These are phyloP conservation scores for Eulemur rufifrons DNA, from an alignment of 2,113 vertebrate species.

Conservation along the genomic window DNA sequence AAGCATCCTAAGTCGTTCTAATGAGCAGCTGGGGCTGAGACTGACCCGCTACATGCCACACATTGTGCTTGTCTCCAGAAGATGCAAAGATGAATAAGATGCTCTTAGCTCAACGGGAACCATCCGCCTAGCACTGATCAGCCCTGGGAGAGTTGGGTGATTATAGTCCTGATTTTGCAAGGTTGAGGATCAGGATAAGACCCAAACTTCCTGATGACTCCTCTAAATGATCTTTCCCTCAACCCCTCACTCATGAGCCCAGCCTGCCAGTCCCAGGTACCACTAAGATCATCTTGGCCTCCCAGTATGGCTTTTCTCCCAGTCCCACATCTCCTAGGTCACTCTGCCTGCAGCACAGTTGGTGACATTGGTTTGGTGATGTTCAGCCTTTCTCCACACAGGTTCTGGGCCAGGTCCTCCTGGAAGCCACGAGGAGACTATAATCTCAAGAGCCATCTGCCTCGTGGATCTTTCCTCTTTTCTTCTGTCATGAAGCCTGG, in stretches of 20 bases:
- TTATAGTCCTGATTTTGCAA: not conserved
- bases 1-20: not conserved
- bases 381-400: not conserved
- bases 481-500: not conserved
- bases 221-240: not conserved
- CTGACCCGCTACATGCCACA: accelerated
- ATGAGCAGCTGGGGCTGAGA: not conserved
- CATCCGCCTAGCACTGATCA: not conserved
- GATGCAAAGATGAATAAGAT: not conserved
- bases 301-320: not conserved
- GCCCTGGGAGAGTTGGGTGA: not conserved
- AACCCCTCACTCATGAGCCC: not conserved
- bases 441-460: not conserved
- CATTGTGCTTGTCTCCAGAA: not conserved
- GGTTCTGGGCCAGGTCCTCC: not conserved
- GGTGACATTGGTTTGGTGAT: not conserved
- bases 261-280: not conserved
- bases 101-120: not conserved
- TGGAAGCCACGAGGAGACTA: not conserved
- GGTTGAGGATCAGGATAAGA: not conserved
- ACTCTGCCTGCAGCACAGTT: not conserved
- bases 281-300: not conserved
- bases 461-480: not conserved
- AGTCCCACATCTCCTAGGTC: not conserved
- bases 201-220: not conserved